Evolutionary conservation across 2,113 vertebrate genomes (phyloP), one percentile per base, ranked within the genome.

Genomic region (Etia nguti): DNA sequence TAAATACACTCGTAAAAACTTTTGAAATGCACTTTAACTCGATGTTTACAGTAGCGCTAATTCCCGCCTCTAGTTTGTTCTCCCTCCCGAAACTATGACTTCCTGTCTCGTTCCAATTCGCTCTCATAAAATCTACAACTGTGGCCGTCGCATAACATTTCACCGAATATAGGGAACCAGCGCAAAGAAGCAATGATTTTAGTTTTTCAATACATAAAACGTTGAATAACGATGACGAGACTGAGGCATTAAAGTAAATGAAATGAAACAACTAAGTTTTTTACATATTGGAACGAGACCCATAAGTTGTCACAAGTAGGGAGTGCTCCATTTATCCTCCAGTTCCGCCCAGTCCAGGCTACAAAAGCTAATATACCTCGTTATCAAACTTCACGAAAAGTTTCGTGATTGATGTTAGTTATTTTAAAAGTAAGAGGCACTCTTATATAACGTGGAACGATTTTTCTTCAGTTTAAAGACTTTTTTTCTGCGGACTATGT

Each of bases 11-110:
- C 46, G 10, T 52, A 31, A 50, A 26, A 77, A 52, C 46, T 34
- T 77, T 52, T 52, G 5, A 16, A 50, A 20, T 18, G 5, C 2
- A n/a, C 24, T n/a, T 65, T 54, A 54, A 34, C 75, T 56, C 3
- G 20, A 24, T 6, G 54, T 70, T 12, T 52, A 34, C 5, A 11
- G 7, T 15, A 6, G 5, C 6, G 56, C 3, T 24, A 13, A 10
- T 87, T 92, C 89, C 90, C 94, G 91, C 93, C 92, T 82, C 85
- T 36, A 1, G n/a, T 34, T 77, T 68, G 80, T 85, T 85, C 83
- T 50, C 22, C 50, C 29, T 24, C 62, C 9, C 6, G 18, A 8
- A 8, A 7, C 0, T 1, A 20, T 13, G 1, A 83, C 92, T 93
- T 93, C 92, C 91, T 54, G 93, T 59, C 15, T 13, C 26, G 81